phyloP scores from a whole-genome alignment of 2,113 vertebrate species.

The rat (Rattus norvegicus) region DNA sequence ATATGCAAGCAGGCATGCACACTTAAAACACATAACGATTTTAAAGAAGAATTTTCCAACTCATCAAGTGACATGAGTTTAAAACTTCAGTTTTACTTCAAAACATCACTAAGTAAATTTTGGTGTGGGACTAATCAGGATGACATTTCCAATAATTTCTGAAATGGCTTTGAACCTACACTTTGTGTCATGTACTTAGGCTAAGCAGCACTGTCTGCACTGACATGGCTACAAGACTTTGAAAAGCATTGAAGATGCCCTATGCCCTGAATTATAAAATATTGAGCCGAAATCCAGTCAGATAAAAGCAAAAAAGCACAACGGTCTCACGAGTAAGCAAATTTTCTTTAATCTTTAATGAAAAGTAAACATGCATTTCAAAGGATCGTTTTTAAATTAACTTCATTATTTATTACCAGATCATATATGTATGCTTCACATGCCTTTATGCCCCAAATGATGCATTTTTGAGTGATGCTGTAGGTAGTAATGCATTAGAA shows the following conservation, averaged over 20 bases:
- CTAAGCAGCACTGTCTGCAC: neutral
- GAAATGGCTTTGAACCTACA: neutral
- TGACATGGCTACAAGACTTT: neutral
- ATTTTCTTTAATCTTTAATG: neutral
- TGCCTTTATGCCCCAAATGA: neutral
- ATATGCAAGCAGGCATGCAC: neutral
- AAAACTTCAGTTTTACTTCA: neutral
- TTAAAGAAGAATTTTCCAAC: neutral
- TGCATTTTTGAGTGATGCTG: neutral
- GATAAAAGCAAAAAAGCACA: neutral
- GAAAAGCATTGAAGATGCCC: neutral
- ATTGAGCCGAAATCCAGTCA: neutral
- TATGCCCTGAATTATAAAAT: neutral
- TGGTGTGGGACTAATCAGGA: neutral
- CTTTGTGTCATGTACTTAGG: neutral
- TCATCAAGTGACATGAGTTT: neutral
- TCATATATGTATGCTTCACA: neutral
- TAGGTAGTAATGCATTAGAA: too few relatives aligned
- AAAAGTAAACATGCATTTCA: neutral
- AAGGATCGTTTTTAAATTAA: neutral
- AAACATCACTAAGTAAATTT: neutral
- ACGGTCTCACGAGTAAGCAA: too few relatives aligned
- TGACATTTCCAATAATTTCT: neutral
- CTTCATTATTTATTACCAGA: neutral
- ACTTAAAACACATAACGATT: neutral